Conservation (phyloP, 2,113 vertebrate genomes). For the Ibidorhyncha struthersii region DNA sequence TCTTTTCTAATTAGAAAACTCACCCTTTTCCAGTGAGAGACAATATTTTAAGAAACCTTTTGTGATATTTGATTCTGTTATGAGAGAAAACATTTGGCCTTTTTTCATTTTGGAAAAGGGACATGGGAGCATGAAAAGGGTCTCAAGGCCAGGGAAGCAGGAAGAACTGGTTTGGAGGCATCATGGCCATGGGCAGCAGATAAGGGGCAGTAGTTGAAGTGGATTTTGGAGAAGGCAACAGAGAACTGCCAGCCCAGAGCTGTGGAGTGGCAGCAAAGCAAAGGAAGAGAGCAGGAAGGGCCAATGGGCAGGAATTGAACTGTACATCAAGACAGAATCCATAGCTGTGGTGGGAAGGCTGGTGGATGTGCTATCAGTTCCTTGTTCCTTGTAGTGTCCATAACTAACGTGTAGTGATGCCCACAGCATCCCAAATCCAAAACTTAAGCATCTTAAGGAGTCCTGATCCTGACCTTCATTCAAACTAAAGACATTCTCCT, state of each 20-base stretch:
- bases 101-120: not conserved
- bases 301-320: not conserved
- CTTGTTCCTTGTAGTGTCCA: not conserved
- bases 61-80: not conserved
- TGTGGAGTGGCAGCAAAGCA: not conserved
- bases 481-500: not conserved
- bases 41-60: slow-evolving; percentile 11
- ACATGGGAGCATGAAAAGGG: not conserved
- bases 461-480: not conserved
- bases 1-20: not conserved
- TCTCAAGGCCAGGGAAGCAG: not conserved
- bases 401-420: not conserved
- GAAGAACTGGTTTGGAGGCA: not conserved
- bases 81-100: not conserved
- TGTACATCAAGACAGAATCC: too few relatives aligned
- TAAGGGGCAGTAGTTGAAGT: not conserved
- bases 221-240: not conserved
- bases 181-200: not conserved
- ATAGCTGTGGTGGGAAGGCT: not conserved
- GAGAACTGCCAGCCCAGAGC: not conserved
- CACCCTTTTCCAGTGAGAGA: not conserved
- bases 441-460: not conserved
- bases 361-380: not conserved
- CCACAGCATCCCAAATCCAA: not conserved
- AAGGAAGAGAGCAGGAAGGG: not conserved